Conservation (phyloP, 2,113 vertebrate genomes). For the Entelurus aequoreus region DNA sequence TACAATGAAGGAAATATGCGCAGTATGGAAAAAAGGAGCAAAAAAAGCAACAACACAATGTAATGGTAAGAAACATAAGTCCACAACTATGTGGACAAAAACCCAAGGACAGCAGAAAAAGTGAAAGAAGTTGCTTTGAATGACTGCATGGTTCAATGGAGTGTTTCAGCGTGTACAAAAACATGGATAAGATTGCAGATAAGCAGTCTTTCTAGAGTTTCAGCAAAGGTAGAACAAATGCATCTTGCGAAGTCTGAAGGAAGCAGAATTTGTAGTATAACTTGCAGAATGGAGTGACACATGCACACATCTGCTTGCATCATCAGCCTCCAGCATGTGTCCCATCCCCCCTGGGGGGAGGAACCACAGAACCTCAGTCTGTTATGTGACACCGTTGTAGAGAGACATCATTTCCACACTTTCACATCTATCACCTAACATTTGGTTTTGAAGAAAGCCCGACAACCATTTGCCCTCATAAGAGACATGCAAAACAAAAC, state of each 20-base stretch:
- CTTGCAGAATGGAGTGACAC: conserved; percentile 19
- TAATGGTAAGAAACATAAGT: background rate
- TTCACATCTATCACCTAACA: conserved; percentile 59
- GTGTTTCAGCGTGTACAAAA: conserved; percentile 26
- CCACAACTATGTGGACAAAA: background rate
- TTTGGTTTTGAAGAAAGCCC: conserved; percentile 43
- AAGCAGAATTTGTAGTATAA: conserved; percentile 7
- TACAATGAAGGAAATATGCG: too few species aligned
- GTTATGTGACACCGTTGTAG: conserved; percentile 49
- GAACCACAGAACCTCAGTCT: conserved; percentile 33
- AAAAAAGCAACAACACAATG: background rate
- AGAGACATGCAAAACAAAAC: background rate
- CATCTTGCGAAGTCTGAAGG: background rate
- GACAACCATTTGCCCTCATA: conserved; percentile 44
- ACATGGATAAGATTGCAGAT: conserved; percentile 45
- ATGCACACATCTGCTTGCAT: conserved; percentile 61
- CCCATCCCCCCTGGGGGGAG: conserved; percentile 42
- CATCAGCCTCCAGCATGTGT: conserved; percentile 59
- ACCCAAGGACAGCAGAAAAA: background rate
- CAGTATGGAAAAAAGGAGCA: too few species aligned
- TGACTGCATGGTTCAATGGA: conserved; percentile 13
- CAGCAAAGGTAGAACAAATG: background rate
- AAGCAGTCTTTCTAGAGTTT: background rate
- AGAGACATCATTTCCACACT: conserved; percentile 46
- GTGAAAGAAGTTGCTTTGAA: background rate